Percentiles rank a stretch among this genome's conserved stretches.
phyloP scores from a whole-genome alignment of 1,140 invertebrate genomes.

The Gyrodactylus bullatarudis region DNA sequence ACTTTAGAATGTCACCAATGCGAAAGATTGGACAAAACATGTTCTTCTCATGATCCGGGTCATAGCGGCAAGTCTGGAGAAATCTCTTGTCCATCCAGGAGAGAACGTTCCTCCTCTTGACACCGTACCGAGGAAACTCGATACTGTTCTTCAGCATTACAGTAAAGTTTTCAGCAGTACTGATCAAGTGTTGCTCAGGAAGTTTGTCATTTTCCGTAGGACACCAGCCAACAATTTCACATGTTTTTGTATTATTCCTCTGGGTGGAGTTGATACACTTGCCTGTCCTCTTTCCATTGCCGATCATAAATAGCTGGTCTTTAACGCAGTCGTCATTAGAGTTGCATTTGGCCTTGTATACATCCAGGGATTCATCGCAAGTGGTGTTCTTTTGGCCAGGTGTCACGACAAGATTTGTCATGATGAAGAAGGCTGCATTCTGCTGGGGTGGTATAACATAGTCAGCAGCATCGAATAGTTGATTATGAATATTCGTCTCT shows the following conservation, averaged over 20 bases:
- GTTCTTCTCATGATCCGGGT: conserved; percentile 2
- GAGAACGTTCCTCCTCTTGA: conserved; percentile 8
- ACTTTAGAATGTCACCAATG: conserved; percentile 8
- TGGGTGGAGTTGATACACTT: conserved; percentile 13
- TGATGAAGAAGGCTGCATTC: conserved; percentile 20
- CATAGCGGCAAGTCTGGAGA: background rate
- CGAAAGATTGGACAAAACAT: conserved; percentile 7
- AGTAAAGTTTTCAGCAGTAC: conserved; percentile 8
- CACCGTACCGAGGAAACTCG: conserved; percentile 9
- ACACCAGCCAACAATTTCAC: conserved; percentile 6
- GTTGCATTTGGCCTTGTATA: background rate
- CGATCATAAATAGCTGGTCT: background rate
- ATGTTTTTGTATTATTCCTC: background rate
- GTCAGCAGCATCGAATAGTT: conserved; percentile 15
- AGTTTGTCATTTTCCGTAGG: conserved; percentile 6
- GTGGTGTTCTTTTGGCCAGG: conserved; percentile 14
- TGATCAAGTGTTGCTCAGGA: conserved; percentile 7
- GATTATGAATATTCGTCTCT: background rate
- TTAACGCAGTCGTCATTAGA: conserved; percentile 4
- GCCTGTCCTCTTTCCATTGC: conserved; percentile 19
- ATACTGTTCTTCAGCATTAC: conserved; percentile 10
- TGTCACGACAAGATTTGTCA: conserved; percentile 20
- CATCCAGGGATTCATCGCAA: conserved; percentile 15
- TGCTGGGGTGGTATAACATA: conserved; percentile 19
- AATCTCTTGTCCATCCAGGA: conserved; percentile 4